phyloP scores from a whole-genome alignment of 2,888 invertebrate species.

The Drosophila niveifrons region DNA sequence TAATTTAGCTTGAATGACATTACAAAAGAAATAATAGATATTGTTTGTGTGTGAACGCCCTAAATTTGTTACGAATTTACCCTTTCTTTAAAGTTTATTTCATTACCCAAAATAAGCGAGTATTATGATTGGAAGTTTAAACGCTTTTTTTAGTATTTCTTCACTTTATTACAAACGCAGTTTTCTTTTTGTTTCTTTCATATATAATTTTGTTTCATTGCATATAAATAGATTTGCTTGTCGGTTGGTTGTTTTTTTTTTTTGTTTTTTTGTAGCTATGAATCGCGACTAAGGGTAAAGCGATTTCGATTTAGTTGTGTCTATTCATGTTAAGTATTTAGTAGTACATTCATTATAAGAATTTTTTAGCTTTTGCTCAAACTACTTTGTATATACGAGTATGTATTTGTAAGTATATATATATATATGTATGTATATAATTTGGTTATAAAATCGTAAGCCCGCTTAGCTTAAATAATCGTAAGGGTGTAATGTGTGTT shows the following conservation, averaged over 20 bases:
- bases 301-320: conserved; percentile 47
- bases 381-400: conserved; percentile 58
- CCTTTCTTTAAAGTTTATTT: not conserved
- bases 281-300: conserved; percentile 52
- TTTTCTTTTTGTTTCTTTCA: conserved; percentile 17
- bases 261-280: conserved; percentile 25
- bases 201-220: conserved; percentile 61
- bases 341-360: conserved; percentile 50
- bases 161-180: conserved; percentile 72
- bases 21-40: not conserved
- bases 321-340: conserved; percentile 37
- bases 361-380: conserved; percentile 36
- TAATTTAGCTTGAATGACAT: not conserved
- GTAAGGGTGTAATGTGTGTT: conserved; percentile 4
- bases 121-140: conserved; percentile 5
- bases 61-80: not conserved
- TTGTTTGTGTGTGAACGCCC: not conserved
- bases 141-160: conserved; percentile 47
- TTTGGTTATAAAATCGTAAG: conserved; percentile 67
- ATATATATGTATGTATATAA: conserved; percentile 48
- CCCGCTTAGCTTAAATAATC: conserved; percentile 63
- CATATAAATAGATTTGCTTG: conserved; percentile 63
- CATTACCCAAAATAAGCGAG: not conserved
- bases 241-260: conserved; percentile 19
- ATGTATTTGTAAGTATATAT: conserved; percentile 48